Evolutionary conservation across 2,888 invertebrate species (phyloP).

Genomic region (Euplexia lucipara): DNA sequence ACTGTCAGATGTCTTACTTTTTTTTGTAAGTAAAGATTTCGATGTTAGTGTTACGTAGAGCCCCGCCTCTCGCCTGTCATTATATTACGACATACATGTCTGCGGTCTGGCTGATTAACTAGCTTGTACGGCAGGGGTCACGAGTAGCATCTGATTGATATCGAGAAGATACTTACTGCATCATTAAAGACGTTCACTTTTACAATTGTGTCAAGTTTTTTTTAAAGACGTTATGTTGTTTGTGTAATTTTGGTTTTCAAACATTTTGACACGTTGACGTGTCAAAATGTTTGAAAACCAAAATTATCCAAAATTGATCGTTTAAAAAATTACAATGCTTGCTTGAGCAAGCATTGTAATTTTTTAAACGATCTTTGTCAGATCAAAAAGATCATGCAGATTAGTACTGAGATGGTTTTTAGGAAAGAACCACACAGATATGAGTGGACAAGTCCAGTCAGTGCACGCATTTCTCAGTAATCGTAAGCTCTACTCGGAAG

Average conservation of each 20-base stretch:
- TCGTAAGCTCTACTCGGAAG: too few relatives aligned
- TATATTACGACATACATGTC: constrained; percentile 49
- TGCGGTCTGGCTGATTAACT: constrained; percentile 43
- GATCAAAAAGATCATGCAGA: too few relatives aligned
- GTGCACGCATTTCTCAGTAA: too few relatives aligned
- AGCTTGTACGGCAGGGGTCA: constrained; percentile 50
- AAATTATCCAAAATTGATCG: too few relatives aligned
- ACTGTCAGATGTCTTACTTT: constrained; percentile 43
- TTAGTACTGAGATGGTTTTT: too few relatives aligned
- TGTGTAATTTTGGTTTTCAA: constrained; percentile 8
- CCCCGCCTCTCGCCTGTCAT: constrained; percentile 56
- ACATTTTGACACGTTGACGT: too few relatives aligned
- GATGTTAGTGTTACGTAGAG: constrained; percentile 52
- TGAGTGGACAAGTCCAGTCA: too few relatives aligned
- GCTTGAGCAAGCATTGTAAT: too few relatives aligned
- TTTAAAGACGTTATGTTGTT: constrained; percentile 23
- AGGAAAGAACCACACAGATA: too few relatives aligned
- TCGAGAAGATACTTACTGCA: constrained; percentile 35
- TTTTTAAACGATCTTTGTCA: too few relatives aligned
- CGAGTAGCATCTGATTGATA: constrained; percentile 44
- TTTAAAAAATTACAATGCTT: too few relatives aligned
- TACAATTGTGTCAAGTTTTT: constrained; percentile 45
- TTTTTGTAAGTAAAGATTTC: constrained; percentile 37
- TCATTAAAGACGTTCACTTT: constrained; percentile 54
- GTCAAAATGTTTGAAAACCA: not conserved